Conservation (phyloP, 2,113 vertebrate genomes). For the Neomonachus schauinslandi region DNA sequence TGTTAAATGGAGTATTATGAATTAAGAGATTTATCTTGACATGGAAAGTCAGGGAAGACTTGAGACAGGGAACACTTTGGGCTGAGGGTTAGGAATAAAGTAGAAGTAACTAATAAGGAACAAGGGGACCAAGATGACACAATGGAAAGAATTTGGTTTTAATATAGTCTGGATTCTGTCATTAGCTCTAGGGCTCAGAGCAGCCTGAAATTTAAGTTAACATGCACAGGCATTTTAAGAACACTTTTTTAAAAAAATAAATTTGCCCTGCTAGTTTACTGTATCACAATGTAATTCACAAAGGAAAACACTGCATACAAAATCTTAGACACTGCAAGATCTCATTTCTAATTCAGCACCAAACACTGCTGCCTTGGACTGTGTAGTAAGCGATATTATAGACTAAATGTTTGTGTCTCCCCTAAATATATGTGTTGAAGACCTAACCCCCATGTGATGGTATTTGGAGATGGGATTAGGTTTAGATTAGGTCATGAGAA, state of each 20-base stretch:
- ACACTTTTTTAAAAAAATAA: background rate
- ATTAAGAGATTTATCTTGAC: background rate
- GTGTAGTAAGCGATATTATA: background rate
- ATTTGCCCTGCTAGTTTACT: background rate
- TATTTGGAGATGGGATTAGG: background rate
- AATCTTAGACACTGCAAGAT: background rate
- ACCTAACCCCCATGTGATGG: too few relatives aligned
- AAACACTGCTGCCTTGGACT: background rate
- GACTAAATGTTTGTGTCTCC: background rate
- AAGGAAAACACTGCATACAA: background rate
- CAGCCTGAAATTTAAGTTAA: background rate
- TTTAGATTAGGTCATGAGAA: background rate
- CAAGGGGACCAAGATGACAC: background rate
- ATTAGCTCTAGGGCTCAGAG: background rate
- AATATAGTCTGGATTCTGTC: background rate
- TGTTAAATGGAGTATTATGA: background rate
- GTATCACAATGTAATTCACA: background rate
- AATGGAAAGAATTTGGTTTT: background rate
- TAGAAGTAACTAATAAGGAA: background rate
- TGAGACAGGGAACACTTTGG: background rate
- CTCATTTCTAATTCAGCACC: background rate
- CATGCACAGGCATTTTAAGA: background rate
- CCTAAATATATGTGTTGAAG: background rate
- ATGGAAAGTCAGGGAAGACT: background rate
- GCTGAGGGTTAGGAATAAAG: background rate